Percentiles rank a stretch among this genome's conserved stretches.
These are phyloP conservation scores for Geodia barretti DNA, from an alignment of 37 sponge, comb jelly and placozoan species.

Conservation along the genomic window DNA sequence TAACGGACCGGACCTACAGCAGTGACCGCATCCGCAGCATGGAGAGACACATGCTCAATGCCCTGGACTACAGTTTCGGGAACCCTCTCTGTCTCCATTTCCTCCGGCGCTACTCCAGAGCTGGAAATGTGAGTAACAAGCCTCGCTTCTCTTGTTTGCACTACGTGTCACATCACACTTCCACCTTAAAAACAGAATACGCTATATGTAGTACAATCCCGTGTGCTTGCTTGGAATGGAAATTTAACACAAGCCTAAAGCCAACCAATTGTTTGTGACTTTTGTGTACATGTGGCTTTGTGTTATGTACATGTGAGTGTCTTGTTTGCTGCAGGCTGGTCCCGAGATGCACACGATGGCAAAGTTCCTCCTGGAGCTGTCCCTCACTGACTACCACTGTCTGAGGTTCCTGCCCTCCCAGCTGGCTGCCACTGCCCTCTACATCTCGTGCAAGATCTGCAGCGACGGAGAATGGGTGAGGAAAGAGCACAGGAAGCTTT, in stretches of 20 bases:
- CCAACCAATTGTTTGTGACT: neutral
- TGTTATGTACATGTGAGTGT: neutral
- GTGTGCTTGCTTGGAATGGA: neutral
- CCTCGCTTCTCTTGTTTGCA: neutral
- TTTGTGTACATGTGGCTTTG: neutral
- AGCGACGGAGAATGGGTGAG: constrained; percentile 58
- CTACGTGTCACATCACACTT: neutral
- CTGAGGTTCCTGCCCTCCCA: constrained; percentile 77
- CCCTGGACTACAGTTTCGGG: constrained; percentile 87
- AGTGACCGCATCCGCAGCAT: constrained; percentile 77
- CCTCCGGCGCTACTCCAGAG: constrained; percentile 95
- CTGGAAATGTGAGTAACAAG: constrained; percentile 78
- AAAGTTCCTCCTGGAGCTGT: constrained; percentile 92
- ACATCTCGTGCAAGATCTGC: constrained; percentile 66
- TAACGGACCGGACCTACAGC: constrained; percentile 95
- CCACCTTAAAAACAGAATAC: neutral
- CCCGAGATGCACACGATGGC: constrained; percentile 94
- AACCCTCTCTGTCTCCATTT: constrained; percentile 95
- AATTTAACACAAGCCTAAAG: neutral
- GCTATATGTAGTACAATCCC: too few species aligned
- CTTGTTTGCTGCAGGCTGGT: constrained; percentile 38
- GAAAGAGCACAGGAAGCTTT: neutral
- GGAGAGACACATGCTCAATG: constrained; percentile 83
- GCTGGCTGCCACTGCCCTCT: constrained; percentile 91
- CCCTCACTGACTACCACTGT: constrained; percentile 79